Evolutionary conservation across 1,140 invertebrate genomes (phyloP).

Genomic region (Cyclina sinensis): DNA sequence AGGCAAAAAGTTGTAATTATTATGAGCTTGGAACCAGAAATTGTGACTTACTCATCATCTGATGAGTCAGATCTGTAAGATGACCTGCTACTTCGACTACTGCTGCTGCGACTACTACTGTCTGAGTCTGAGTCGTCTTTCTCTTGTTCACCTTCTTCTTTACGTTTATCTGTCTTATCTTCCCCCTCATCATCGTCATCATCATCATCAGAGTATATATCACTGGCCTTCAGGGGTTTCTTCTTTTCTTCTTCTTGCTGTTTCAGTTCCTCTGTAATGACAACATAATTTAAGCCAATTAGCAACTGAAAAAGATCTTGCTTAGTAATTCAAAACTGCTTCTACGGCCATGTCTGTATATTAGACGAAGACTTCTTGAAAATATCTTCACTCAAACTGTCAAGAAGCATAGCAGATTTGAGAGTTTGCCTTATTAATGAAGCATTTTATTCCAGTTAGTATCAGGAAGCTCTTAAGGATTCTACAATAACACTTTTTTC

Average conservation of each 20-base stretch:
- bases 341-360: too few relatives aligned
- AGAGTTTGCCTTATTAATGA: too few relatives aligned
- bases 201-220: slow-evolving; percentile 98
- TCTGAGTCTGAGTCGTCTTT: slow-evolving; percentile 80
- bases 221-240: slow-evolving; percentile 95
- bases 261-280: slow-evolving; percentile 77
- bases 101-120: slow-evolving; percentile 74
- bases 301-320: too few relatives aligned
- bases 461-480: too few relatives aligned
- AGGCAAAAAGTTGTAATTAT: too few relatives aligned
- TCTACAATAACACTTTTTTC: too few relatives aligned
- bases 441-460: too few relatives aligned
- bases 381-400: too few relatives aligned
- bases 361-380: too few relatives aligned
- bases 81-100: slow-evolving; percentile 68
- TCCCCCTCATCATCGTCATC: slow-evolving; percentile 88
- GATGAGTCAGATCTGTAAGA: slow-evolving; percentile 80
- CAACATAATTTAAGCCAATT: too few relatives aligned
- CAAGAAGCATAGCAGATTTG: too few relatives aligned
- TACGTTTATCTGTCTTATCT: slow-evolving; percentile 70
- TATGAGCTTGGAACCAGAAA: slow-evolving; percentile 31
- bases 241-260: slow-evolving; percentile 88
- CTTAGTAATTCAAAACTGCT: too few relatives aligned
- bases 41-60: slow-evolving; percentile 76
- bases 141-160: slow-evolving; percentile 60